Evolutionary conservation across 2,888 invertebrate species (phyloP), one percentile per base, ranked within the genome.

Genomic region (Pyrgus malvae): DNA sequence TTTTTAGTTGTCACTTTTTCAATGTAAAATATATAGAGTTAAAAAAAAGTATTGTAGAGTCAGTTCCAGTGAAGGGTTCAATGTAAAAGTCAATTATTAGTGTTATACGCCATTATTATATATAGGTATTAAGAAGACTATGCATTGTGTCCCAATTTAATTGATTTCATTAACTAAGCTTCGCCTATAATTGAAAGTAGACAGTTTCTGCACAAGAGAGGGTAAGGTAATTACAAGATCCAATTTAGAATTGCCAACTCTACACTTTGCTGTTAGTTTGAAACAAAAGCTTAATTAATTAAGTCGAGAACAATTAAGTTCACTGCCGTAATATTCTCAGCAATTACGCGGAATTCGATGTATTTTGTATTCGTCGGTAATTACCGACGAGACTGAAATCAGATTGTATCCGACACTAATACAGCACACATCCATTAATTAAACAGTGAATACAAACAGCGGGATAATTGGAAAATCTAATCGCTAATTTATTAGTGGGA

Each of bases 231-330:
- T 90, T 90, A 90, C 89, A 87, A 88, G 89, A 90, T 88, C 89
- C 89, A 90, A 90, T 90, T 90, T 89, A 87, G 89, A 88, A 88
- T 89, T 90, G 89, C 89, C 89, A 88, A 88, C 87, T 90, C 87
- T 89, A 90, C 89, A 89, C 88, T 88, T 88, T 87, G 88, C 89
- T 87, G 89, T 86, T 89, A 90, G 90, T 90, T 90, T 87, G 88
- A 89, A 89, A 90, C 90, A 90, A 89, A 88, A 89, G 88, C 89
- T 90, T 89, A 90, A 90, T 89, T 90, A 90, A 90, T 90, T 90
- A 89, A 88, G 88, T 87, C 87, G 86, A 86, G 87, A 90, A 90
- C 90, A 90, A 90, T 90, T 90, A 89, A 89, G 87, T 84, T 87
- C 84, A 83, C 78, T 83, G 86, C 83, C 83, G 85, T 87, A 88